Base-by-base conservation (phyloP, 1,140 invertebrate genomes). In the Drosophila seguyi region DNA sequence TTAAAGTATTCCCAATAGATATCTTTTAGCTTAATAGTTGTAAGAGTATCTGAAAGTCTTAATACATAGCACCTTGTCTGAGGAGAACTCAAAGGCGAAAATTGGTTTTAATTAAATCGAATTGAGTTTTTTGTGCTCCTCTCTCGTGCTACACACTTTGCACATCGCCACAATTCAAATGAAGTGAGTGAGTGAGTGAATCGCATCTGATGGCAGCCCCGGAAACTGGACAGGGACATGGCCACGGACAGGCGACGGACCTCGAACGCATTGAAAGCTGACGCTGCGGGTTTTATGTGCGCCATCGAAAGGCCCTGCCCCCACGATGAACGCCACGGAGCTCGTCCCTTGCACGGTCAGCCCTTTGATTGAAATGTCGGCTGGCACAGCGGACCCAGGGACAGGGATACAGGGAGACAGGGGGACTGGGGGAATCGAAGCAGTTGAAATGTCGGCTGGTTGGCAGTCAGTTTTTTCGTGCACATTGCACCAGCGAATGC, bases 91-190 rank as follows among this genome's bases (percentile, higher is more conserved):
- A 81, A 77, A 91, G 67, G 86, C 74, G 77, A 87, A 91, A 91
- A 91, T 91, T 91, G 83, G 80, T 91, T 91, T 91, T 91, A 91
- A 91, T 91, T 91, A 91, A 91, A 91, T 91, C 83, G 83, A 87
- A 91, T 91, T 87, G 80, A 76, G 68, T 76, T 86, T 87, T 81
- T 83, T 86, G 29, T 71, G 45, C 16, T 57, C 36, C 44, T 29
- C 61, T 34, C 31, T 47, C 18, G 41, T 29, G 52, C 52, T 59
- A 25, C 67, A 58, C 63, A 52, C 62, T 75, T 85, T 74, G 81
- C 67, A 75, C 74, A 77, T 77, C 75, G 69, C 68, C 82, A 63
- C 44, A 47, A 72, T 38, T 58, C 42, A 47, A 72, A 36, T 68
- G 38, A 62, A 68, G 62, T 52, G 56, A 57, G 36, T 77, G 74